phyloP scores from a whole-genome alignment of 2,113 vertebrate species.

The Pygoscelis antarcticus region DNA sequence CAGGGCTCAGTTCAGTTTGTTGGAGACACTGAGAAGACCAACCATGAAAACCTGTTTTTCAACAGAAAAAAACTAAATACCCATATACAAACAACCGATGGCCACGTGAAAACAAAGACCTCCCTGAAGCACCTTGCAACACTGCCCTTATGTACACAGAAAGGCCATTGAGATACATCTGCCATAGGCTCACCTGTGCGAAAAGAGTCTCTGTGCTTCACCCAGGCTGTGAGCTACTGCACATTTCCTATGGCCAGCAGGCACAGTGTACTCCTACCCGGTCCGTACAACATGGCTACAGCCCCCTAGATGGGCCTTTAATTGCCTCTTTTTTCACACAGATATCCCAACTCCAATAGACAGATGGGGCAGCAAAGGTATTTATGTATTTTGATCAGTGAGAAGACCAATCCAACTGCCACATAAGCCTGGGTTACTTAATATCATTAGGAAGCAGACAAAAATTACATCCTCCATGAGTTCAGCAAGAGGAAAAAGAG shows the following conservation, averaged over 20 bases:
- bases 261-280: neutral
- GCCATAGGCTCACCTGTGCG: neutral
- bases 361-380: neutral
- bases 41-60: neutral
- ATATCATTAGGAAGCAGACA: neutral
- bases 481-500: neutral
- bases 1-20: neutral
- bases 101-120: neutral
- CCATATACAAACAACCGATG: neutral
- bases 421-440: neutral
- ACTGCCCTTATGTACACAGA: fast-evolving
- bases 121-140: neutral
- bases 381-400: neutral
- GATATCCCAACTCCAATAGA: neutral
- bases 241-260: neutral
- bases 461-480: neutral
- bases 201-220: neutral
- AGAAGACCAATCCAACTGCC: neutral
- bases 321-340: neutral
- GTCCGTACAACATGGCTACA: neutral
- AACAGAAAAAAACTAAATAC: neutral
- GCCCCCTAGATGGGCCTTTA: neutral
- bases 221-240: fast-evolving
- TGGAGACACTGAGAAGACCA: neutral
- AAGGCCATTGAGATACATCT: neutral